phyloP scores from a whole-genome alignment of 2,797 vertebrate species.

The Pseudochirops corinnae region DNA sequence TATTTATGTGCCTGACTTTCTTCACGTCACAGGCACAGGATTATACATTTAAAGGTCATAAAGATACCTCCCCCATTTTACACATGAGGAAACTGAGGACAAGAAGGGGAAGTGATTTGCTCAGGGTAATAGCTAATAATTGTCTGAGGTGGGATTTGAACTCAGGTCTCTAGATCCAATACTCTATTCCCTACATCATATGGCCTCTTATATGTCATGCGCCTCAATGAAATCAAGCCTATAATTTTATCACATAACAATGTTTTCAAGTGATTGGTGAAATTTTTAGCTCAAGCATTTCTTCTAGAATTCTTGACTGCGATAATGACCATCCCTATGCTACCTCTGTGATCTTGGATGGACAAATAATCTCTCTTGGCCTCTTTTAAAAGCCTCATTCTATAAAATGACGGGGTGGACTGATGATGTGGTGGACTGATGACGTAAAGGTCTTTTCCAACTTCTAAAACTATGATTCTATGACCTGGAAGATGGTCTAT shows the following conservation, averaged over 20 bases:
- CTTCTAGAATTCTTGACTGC: not conserved
- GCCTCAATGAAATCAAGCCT: conserved; percentile 40
- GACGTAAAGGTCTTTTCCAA: not conserved
- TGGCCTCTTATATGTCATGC: not conserved
- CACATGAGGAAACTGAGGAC: too few relatives aligned
- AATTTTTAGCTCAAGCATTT: conserved; percentile 38
- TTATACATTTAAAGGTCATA: too few relatives aligned
- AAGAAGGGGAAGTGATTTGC: too few relatives aligned
- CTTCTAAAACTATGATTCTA: not conserved
- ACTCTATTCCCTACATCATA: not conserved
- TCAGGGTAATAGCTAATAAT: too few relatives aligned
- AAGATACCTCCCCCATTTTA: too few relatives aligned
- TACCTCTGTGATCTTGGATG: not conserved
- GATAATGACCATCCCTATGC: not conserved
- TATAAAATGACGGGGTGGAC: not conserved
- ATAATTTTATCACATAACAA: conserved; percentile 38
- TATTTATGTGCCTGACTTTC: conserved; percentile 21
- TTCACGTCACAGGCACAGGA: conserved; percentile 26
- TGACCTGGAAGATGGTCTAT: not conserved
- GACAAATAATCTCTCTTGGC: not conserved
- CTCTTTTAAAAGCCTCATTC: not conserved
- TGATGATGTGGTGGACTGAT: not conserved
- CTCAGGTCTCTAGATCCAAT: too few relatives aligned
- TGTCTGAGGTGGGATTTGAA: too few relatives aligned
- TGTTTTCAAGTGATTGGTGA: conserved; percentile 40